These are phyloP conservation scores for Pristionchus maxplancki DNA, from an alignment of 2,888 invertebrate genomes.

Conservation along the genomic window DNA sequence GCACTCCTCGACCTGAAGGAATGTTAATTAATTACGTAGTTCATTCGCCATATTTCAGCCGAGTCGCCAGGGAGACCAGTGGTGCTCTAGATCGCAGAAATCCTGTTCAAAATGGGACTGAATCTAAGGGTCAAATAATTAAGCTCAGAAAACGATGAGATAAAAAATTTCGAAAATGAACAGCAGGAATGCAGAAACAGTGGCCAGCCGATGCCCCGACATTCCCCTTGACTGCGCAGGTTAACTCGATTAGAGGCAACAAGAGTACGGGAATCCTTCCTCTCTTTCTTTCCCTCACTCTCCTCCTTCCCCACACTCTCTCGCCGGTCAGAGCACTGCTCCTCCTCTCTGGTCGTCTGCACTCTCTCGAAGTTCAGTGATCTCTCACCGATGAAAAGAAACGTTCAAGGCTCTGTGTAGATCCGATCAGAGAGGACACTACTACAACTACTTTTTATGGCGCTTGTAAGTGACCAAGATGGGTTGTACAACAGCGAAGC, in stretches of 20 bases:
- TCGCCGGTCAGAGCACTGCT: not conserved
- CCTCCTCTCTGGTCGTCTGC: not conserved
- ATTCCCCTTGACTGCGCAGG: conserved; percentile 9
- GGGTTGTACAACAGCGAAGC: not conserved
- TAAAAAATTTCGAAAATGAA: not conserved
- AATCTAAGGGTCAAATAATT: too few relatives aligned
- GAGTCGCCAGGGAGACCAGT: too few relatives aligned
- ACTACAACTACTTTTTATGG: not conserved
- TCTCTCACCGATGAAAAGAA: not conserved
- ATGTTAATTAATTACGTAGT: not conserved
- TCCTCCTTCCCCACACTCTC: not conserved
- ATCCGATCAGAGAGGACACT: conserved; percentile 30
- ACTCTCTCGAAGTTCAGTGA: not conserved
- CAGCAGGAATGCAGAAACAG: not conserved
- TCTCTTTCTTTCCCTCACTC: not conserved
- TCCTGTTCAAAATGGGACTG: too few relatives aligned
- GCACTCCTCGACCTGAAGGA: conserved; percentile 50
- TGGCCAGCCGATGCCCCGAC: not conserved
- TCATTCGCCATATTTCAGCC: not conserved
- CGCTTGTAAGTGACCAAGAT: not conserved
- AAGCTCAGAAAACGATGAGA: too few relatives aligned
- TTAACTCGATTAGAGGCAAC: conserved; percentile 47
- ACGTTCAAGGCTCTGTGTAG: conserved; percentile 20
- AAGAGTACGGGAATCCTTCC: conserved; percentile 8
- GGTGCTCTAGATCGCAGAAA: too few relatives aligned